Percentiles rank a stretch among this genome's conserved stretches.
Evolutionary conservation across 1,140 invertebrate genomes (phyloP).

Genomic region (Macrotrachela quadricornifera): DNA sequence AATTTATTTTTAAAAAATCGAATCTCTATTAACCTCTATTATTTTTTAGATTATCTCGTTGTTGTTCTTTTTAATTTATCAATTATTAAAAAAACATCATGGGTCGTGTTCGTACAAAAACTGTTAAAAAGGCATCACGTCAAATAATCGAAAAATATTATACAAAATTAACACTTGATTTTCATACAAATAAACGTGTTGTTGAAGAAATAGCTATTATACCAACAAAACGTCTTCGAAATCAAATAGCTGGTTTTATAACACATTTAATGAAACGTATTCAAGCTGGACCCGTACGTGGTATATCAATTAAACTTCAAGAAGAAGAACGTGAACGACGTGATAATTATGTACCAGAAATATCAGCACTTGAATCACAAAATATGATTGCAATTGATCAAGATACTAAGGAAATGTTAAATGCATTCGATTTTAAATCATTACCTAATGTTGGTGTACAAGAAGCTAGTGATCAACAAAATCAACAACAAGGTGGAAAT

Average conservation of each 20-base stretch:
- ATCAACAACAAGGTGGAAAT: no score
- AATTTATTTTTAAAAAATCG: no score
- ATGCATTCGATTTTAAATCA: no score
- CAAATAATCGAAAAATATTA: slow-evolving; percentile 99
- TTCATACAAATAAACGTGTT: slow-evolving; percentile 96
- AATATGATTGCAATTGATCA: no score
- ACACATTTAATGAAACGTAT: slow-evolving; percentile 98
- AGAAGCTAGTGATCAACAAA: no score
- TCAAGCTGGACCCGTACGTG: slow-evolving; percentile 76
- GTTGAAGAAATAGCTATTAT: slow-evolving; percentile 98
- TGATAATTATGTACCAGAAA: slow-evolving; percentile 95
- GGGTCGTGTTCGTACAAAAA: slow-evolving; percentile 98
- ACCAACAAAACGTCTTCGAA: slow-evolving; percentile 82
- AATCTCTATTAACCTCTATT: no score
- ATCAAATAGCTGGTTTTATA: slow-evolving; percentile 96
- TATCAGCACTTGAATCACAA: slow-evolving; percentile 10
- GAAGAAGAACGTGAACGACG: slow-evolving; percentile 93
- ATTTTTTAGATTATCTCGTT: no score
- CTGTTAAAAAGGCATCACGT: slow-evolving; percentile 95
- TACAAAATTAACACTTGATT: slow-evolving; percentile 81
- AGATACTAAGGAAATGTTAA: no score
- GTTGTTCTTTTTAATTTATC: no score
- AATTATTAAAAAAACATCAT: no score
- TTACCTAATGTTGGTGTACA: no score
- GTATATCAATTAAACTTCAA: slow-evolving; percentile 95